Evolutionary conservation across 1,140 invertebrate species (phyloP), one percentile per base, ranked within the genome.

Genomic region (Thereuonema tuberculata): DNA sequence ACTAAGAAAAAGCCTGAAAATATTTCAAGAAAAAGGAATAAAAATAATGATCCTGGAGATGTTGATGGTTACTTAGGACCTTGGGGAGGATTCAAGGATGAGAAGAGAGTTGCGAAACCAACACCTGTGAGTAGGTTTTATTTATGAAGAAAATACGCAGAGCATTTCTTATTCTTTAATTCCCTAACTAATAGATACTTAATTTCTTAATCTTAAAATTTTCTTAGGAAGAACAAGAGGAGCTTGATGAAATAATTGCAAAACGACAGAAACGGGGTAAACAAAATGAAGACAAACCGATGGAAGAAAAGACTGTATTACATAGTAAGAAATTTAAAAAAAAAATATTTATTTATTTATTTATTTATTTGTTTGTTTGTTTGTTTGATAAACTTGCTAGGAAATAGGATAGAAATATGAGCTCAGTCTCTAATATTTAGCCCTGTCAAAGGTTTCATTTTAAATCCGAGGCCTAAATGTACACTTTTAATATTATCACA

Each of bases 1-100:
- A 80, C 75, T 29, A 83, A 84, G 23, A 82, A 78, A 83, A 65
- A 67, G 63, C 56, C 70, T 58, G 62, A 75, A 82, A 69, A 80
- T 81, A 48, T 93, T 68, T 95, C 92, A 70, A 81, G 94, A 69
- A 98, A 98, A 76, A 77, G 93, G 66, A 81, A 84, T 48, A 87
- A 83, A 72, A 99, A 99, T 77, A 82, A 87, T 66, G 82, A 98
- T 74, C 83, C 96, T 0, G 76, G 80, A 28, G 96, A 99, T 77
- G 82, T 99, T 61, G 90, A 90, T 60, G 94, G 93, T 5, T 98
- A 95, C 72, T 75, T 94, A 1, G 96, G 97, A 0, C 97, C 96
- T 0, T 99, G 97, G 97, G 95, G 90, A 58, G 86, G 87, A 58
- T 99, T 83, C 77, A 79, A 84, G 17, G 91, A 97, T 76, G 95